Conservation (phyloP, 2,797 vertebrate genomes). For the Parambassis ranga region DNA sequence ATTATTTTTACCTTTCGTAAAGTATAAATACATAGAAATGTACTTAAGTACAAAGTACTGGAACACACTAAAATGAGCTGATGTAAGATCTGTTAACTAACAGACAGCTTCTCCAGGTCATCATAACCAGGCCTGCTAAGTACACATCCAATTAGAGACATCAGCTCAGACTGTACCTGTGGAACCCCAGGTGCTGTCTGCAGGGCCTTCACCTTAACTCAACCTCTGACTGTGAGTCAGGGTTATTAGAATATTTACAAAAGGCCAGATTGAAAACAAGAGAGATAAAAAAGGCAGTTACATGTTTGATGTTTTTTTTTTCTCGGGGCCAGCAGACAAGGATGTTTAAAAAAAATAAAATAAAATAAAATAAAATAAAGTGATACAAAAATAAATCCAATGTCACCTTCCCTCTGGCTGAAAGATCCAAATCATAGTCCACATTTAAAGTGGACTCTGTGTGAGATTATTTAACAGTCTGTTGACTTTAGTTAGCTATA, state of each 20-base stretch:
- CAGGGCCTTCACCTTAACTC: background rate
- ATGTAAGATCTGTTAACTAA: constrained; percentile 5
- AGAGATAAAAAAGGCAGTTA: background rate
- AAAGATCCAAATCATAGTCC: background rate
- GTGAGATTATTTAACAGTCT: background rate
- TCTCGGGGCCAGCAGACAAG: too few relatives aligned
- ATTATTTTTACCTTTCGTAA: too few relatives aligned
- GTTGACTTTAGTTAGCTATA: background rate
- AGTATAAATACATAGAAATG: too few relatives aligned
- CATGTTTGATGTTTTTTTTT: too few relatives aligned
- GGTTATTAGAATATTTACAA: background rate
- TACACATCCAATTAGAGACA: constrained; percentile 34
- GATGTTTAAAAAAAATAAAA: background rate
- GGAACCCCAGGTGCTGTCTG: background rate
- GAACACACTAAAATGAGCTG: too few relatives aligned
- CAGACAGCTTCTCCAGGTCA: background rate
- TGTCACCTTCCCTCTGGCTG: background rate
- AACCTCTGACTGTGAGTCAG: background rate
- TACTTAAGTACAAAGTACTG: too few relatives aligned
- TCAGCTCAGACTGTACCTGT: constrained; percentile 11
- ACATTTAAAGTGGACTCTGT: background rate
- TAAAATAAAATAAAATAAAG: background rate
- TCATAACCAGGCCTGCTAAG: constrained; percentile 2
- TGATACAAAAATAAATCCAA: background rate
- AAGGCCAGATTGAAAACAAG: background rate